Evolutionary conservation across 2,888 invertebrate genomes (phyloP).

Genomic region (Rhodophaea formosa): DNA sequence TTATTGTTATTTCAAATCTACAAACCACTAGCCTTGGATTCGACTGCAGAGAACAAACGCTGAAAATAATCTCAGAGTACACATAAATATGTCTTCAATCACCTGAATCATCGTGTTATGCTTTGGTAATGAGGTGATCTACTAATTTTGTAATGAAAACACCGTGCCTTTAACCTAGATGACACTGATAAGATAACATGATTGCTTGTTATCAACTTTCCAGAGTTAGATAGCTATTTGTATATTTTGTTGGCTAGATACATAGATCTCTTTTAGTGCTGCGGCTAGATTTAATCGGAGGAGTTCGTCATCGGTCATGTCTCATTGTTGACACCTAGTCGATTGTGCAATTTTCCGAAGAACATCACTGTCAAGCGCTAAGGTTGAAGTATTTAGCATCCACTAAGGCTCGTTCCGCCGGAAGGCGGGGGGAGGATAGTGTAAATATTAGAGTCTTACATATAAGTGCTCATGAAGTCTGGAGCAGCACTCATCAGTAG

Average conservation of each 20-base stretch:
- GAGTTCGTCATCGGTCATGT: slow-evolving; percentile 60
- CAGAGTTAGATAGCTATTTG: background rate
- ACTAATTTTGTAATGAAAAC: background rate
- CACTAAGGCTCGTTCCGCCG: slow-evolving; percentile 62
- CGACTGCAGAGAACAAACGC: too few species aligned
- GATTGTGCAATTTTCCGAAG: slow-evolving; percentile 77
- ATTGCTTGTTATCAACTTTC: background rate
- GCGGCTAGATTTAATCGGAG: slow-evolving; percentile 49
- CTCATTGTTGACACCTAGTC: slow-evolving; percentile 70
- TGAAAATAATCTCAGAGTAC: too few species aligned
- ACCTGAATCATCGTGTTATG: too few species aligned
- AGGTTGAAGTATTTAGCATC: slow-evolving; percentile 80
- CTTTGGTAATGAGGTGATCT: background rate
- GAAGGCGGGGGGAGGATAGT: slow-evolving; percentile 76
- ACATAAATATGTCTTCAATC: too few species aligned
- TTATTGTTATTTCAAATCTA: too few species aligned
- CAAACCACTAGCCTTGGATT: too few species aligned
- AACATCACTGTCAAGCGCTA: slow-evolving; percentile 72
- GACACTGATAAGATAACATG: background rate
- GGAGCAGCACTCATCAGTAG: slow-evolving; percentile 67
- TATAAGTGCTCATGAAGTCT: slow-evolving; percentile 70
- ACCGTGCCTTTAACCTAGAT: background rate
- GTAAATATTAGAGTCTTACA: slow-evolving; percentile 77
- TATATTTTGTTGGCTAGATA: background rate
- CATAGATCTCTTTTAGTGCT: slow-evolving; percentile 19